Evolutionary conservation across 2,888 invertebrate species (phyloP).

Genomic region (Helicoverpa assulta): DNA sequence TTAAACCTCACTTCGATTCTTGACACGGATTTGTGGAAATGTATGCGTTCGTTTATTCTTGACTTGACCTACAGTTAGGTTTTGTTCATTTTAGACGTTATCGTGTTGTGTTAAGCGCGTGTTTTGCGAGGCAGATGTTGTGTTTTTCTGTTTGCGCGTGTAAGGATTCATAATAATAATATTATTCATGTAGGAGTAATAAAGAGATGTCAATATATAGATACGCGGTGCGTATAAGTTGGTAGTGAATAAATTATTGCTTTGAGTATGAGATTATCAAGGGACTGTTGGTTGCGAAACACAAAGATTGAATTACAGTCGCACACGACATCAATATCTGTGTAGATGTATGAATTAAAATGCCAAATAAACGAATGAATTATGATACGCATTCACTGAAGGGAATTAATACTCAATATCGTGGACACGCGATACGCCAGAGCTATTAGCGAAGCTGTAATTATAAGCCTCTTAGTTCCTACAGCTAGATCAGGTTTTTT

Average conservation of each 20-base stretch:
- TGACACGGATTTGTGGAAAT: conserved; percentile 87
- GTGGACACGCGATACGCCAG: conserved; percentile 50
- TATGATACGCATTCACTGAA: conserved; percentile 54
- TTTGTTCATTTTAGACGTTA: conserved; percentile 68
- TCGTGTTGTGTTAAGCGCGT: conserved; percentile 60
- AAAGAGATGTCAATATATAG: conserved; percentile 77
- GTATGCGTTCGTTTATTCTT: conserved; percentile 76
- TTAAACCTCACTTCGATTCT: conserved; percentile 74
- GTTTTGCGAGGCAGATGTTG: conserved; percentile 67
- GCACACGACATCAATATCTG: conserved; percentile 54
- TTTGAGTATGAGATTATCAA: conserved; percentile 63
- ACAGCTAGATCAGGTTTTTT: not conserved
- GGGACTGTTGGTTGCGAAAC: conserved; percentile 60
- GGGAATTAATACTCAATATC: conserved; percentile 51
- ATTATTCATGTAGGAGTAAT: conserved; percentile 82
- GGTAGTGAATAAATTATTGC: conserved; percentile 65
- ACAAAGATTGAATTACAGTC: conserved; percentile 65
- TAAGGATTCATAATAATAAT: conserved; percentile 80
- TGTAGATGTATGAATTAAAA: conserved; percentile 58
- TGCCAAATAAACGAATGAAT: conserved; percentile 58
- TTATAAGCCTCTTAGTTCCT: conserved; percentile 41
- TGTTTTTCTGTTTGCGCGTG: conserved; percentile 74
- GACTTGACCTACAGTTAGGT: conserved; percentile 67
- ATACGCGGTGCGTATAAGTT: conserved; percentile 65
- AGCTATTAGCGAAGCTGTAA: conserved; percentile 48